Conservation (phyloP, 2,888 invertebrate species). For the Deilephila elpenor region DNA sequence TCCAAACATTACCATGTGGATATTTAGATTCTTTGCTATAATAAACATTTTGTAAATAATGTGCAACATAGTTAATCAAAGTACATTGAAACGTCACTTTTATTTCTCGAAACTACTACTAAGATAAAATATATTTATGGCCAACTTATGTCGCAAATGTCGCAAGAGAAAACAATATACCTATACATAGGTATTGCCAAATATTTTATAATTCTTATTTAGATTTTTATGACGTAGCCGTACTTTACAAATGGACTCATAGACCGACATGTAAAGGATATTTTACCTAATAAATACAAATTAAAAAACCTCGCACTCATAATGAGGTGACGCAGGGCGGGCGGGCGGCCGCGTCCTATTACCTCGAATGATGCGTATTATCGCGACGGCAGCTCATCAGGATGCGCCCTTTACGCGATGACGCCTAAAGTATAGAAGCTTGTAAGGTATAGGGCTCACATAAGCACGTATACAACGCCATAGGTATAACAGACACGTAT, state of each 20-base stretch:
- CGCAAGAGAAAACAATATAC: too few species aligned
- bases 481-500: background rate
- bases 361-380: constrained; percentile 69
- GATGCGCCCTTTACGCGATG: constrained; percentile 65
- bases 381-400: constrained; percentile 62
- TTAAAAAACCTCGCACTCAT: background rate
- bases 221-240: too few species aligned
- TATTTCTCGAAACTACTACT: too few species aligned
- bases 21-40: too few species aligned
- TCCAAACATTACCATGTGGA: background rate
- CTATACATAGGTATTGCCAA: too few species aligned
- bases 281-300: background rate
- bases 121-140: too few species aligned
- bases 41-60: too few species aligned
- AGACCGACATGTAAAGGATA: background rate
- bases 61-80: too few species aligned
- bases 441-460: constrained; percentile 60
- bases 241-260: background rate
- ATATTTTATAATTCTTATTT: too few species aligned
- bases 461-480: background rate
- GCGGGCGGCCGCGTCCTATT: constrained; percentile 42
- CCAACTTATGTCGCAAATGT: too few species aligned
- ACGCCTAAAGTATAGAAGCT: constrained; percentile 69
- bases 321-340: background rate
- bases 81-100: too few species aligned